Conservation (phyloP, 1,140 invertebrate species). For the Myzus persicae region DNA sequence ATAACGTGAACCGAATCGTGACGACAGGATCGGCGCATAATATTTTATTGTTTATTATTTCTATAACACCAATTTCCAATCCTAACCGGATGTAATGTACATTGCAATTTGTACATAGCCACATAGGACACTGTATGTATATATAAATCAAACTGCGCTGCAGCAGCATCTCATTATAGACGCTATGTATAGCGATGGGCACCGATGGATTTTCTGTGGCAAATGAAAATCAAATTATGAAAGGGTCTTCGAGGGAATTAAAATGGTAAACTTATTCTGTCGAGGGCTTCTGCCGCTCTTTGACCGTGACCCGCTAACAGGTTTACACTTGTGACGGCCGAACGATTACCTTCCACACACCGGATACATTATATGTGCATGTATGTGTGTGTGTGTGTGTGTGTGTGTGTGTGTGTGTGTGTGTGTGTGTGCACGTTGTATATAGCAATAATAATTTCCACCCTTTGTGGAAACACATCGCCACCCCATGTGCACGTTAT, state of each 20-base stretch:
- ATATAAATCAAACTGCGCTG: not conserved
- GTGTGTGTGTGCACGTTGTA: not conserved
- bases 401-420: not conserved
- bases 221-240: slow-evolving; percentile 24
- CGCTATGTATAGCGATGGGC: not conserved
- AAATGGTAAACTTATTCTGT: slow-evolving; percentile 40
- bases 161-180: not conserved
- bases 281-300: slow-evolving; percentile 29
- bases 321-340: slow-evolving; percentile 54
- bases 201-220: not conserved
- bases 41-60: too few species aligned
- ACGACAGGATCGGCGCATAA: too few species aligned
- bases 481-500: slow-evolving; percentile 28
- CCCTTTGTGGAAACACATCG: slow-evolving; percentile 21
- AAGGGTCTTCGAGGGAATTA: slow-evolving; percentile 25
- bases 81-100: not conserved
- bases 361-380: not conserved
- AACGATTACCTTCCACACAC: slow-evolving; percentile 47
- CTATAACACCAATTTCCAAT: not conserved
- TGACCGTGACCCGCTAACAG: slow-evolving; percentile 49
- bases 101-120: not conserved
- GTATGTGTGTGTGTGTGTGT: not conserved
- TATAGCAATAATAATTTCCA: slow-evolving; percentile 34
- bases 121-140: not conserved
- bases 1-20: too few species aligned